A percentile compares a stretch with the other conserved stretches of the same genome.
Evolutionary conservation across 2,888 invertebrate species (phyloP).

Genomic region (Trileptium ribeirensis): DNA sequence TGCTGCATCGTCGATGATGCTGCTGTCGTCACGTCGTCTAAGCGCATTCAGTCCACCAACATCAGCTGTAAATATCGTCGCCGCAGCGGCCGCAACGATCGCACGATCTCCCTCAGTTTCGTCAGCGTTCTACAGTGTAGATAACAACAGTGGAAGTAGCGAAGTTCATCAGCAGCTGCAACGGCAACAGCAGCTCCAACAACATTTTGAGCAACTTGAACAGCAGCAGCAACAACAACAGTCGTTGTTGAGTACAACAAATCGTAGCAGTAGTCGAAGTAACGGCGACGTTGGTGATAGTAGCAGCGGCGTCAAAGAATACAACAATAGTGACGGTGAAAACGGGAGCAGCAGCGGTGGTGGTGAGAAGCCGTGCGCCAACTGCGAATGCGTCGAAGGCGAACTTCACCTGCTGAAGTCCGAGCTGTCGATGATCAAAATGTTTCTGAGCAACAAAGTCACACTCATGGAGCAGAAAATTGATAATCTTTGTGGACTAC

Average conservation of each 20-base stretch:
- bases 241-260: too few relatives aligned
- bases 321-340: background rate
- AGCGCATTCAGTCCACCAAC: background rate
- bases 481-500: conserved; percentile 17
- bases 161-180: background rate
- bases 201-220: background rate
- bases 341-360: background rate
- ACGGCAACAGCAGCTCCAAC: background rate
- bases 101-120: background rate
- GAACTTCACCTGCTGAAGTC: conserved; percentile 20
- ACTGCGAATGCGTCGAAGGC: conserved; percentile 22
- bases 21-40: background rate
- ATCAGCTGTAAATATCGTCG: background rate
- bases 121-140: background rate
- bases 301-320: background rate
- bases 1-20: too few relatives aligned
- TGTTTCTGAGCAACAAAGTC: conserved; percentile 25
- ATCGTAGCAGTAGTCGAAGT: background rate
- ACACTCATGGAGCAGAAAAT: conserved; percentile 27
- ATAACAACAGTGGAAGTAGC: too few relatives aligned
- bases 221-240: too few relatives aligned
- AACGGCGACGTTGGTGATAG: background rate
- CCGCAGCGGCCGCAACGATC: background rate
- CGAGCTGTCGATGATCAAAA: conserved; percentile 24
- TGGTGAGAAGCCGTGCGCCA: conserved; percentile 19